These are phyloP conservation scores for Camponotus fellah DNA, from an alignment of 2,888 invertebrate genomes.

Conservation along the genomic window DNA sequence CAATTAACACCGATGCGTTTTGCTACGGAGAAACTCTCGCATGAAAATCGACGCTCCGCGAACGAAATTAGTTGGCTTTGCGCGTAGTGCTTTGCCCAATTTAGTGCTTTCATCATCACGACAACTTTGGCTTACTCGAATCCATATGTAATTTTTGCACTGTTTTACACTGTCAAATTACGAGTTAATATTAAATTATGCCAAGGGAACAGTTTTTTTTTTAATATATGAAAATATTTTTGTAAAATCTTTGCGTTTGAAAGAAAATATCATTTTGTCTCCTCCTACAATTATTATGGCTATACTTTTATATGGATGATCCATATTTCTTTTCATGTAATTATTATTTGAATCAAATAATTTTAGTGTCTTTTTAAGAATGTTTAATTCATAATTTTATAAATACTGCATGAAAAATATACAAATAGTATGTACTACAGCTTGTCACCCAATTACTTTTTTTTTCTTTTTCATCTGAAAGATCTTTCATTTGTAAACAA, in stretches of 20 bases:
- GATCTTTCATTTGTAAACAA: background rate
- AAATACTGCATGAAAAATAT: background rate
- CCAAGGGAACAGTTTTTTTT: background rate
- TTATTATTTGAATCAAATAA: background rate
- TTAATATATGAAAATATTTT: background rate
- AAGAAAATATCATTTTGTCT: background rate
- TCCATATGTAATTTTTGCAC: background rate
- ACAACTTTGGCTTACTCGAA: constrained; percentile 25
- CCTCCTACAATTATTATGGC: background rate
- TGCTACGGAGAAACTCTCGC: constrained; percentile 18
- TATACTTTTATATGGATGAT: background rate
- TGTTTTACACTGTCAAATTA: background rate
- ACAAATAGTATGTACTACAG: background rate
- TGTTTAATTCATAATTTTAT: background rate
- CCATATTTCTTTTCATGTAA: background rate
- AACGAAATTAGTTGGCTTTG: constrained; percentile 30
- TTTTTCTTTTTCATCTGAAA: background rate
- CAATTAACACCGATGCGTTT: constrained; percentile 38
- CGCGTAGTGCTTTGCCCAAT: constrained; percentile 29
- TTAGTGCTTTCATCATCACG: constrained; percentile 14
- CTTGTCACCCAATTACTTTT: background rate
- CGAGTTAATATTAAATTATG: background rate
- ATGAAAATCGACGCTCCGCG: constrained; percentile 34
- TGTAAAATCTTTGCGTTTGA: background rate
- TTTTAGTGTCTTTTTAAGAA: background rate